A percentile compares a stretch with the other conserved stretches of the same genome.
phyloP scores from a whole-genome alignment of 2,888 invertebrate species.

The Melanophora roralis region DNA sequence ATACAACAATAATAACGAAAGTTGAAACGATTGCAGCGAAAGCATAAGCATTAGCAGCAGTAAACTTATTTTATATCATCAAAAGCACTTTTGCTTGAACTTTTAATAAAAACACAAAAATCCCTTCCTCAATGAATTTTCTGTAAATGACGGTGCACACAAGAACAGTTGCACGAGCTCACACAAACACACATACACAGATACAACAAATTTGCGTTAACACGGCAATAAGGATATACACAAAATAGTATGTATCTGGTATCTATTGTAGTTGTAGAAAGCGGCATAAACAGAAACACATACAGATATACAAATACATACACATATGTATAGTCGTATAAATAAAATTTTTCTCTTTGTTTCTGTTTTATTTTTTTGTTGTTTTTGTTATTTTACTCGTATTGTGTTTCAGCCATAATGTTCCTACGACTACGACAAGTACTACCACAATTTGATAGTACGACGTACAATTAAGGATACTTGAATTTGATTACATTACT shows the following conservation, averaged over 20 bases:
- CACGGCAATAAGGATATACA: constrained; percentile 33
- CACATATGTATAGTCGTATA: background rate
- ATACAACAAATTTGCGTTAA: background rate
- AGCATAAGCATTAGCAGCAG: constrained; percentile 42
- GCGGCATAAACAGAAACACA: background rate
- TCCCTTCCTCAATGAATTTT: constrained; percentile 62
- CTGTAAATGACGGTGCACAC: constrained; percentile 44
- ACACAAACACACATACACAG: background rate
- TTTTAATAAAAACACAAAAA: constrained; percentile 38
- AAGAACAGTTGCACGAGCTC: no score
- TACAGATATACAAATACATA: background rate
- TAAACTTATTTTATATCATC: no score
- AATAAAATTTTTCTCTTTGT: constrained; percentile 16
- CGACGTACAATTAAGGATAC: constrained; percentile 16
- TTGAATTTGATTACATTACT: constrained; percentile 22
- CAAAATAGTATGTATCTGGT: constrained; percentile 55
- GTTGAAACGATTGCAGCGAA: constrained; percentile 40
- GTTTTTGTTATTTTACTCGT: constrained; percentile 4
- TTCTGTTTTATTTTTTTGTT: background rate
- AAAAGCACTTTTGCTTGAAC: constrained; percentile 36
- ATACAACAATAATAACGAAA: constrained; percentile 33
- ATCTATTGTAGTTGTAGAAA: constrained; percentile 19
- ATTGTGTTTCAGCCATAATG: constrained; percentile 14
- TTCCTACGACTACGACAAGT: constrained; percentile 26
- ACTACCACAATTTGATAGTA: constrained; percentile 52